Conservation (phyloP, 2,797 vertebrate species). For the Rousettus madagascariensis region DNA sequence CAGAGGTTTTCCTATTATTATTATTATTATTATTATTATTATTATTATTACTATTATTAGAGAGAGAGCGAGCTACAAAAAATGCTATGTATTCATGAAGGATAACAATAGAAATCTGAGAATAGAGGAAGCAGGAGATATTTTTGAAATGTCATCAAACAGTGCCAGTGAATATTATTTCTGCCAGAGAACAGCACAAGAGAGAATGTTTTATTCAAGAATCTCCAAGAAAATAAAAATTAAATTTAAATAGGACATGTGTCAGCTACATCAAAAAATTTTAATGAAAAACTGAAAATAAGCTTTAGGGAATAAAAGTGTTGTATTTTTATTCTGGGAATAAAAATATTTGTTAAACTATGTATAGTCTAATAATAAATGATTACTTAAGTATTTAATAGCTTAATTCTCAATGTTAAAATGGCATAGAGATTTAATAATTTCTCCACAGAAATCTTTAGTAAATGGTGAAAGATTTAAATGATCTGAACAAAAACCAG, state of each 20-base stretch:
- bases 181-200: constrained; percentile 30
- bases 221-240: constrained; percentile 49
- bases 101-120: constrained; percentile 48
- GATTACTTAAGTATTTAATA: background rate
- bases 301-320: background rate
- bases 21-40: background rate
- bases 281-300: constrained; percentile 48
- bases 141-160: constrained; percentile 59
- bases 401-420: background rate
- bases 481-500: too few relatives aligned
- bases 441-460: background rate
- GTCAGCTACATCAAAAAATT: constrained; percentile 1
- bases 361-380: background rate
- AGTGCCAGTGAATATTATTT: constrained; percentile 43
- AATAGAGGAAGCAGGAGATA: constrained; percentile 10
- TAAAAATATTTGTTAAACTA: constrained; percentile 29
- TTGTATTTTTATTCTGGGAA: constrained; percentile 26
- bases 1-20: background rate
- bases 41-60: background rate
- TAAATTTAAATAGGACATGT: constrained; percentile 19
- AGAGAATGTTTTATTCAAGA: constrained; percentile 48
- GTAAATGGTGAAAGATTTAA: too few relatives aligned
- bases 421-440: background rate
- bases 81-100: constrained; percentile 9
- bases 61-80: constrained; percentile 2